Evolutionary conservation across 1,140 invertebrate genomes (phyloP).

Genomic region (Brachionus rubens): DNA sequence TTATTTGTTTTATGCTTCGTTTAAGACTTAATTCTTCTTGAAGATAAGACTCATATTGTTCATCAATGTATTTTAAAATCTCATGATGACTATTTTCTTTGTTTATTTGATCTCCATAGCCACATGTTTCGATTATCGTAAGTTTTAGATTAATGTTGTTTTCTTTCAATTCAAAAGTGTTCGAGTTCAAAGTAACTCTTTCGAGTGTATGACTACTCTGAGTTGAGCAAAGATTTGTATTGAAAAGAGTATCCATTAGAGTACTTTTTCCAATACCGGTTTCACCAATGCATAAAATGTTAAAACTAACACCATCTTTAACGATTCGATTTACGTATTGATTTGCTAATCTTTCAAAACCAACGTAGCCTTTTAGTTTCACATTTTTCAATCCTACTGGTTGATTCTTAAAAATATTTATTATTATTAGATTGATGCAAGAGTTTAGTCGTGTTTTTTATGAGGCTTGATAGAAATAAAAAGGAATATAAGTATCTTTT

Average conservation of each 20-base stretch:
- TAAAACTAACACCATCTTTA: slow-evolving; percentile 93
- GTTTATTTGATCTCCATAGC: slow-evolving; percentile 98
- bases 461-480: no score
- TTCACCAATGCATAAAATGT: slow-evolving; percentile 91
- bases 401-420: neutral
- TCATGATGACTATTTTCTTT: slow-evolving; percentile 95
- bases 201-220: slow-evolving; percentile 84
- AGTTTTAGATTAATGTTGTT: slow-evolving; percentile 91
- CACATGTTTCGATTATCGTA: slow-evolving; percentile 94
- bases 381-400: neutral
- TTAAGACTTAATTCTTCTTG: slow-evolving; percentile 98
- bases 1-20: slow-evolving; percentile 78
- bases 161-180: slow-evolving; percentile 92
- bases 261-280: slow-evolving; percentile 98
- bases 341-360: slow-evolving; percentile 96
- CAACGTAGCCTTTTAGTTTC: slow-evolving; percentile 76
- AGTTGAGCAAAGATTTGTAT: slow-evolving; percentile 89
- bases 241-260: slow-evolving; percentile 96
- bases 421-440: neutral
- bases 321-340: slow-evolving; percentile 96
- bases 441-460: no score
- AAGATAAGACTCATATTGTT: slow-evolving; percentile 93
- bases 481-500: no score
- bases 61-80: slow-evolving; percentile 96
- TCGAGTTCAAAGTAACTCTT: slow-evolving; percentile 88